Base-by-base conservation (phyloP, 23 tunicate genomes). In the Styela plicata region DNA sequence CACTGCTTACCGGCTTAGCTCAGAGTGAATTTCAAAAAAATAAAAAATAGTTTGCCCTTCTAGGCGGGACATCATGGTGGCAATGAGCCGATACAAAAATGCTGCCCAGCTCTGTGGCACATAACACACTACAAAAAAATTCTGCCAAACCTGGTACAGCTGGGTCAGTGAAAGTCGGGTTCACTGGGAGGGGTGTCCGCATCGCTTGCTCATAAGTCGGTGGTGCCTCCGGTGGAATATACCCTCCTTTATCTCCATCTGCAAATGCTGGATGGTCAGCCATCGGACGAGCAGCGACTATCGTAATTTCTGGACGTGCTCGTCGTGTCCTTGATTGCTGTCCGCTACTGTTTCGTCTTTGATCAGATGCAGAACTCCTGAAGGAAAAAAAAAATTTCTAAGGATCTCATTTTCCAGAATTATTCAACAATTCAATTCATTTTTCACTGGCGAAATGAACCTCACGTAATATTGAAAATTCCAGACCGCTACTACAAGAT, bases 141-240 rank as follows among this genome's bases (percentile, higher is more conserved):
- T n/a, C n/a, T n/a, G n/a, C n/a, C 33, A 53, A 63, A 80, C 84
- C 84, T 31, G 84, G 84, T 2, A 67, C 27, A 21, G 74, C 61
- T 2, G 84, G 84, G 84, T 80, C 84, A 64, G 84, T 80, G 57
- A 65, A 80, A 0, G 82, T 53, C 17, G 84, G 74, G 52, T 65
- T 80, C 64, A 36, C 24, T 2, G 80, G 76, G 10, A 67, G 76
- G 7, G 84, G 74, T 0, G 89, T n/a, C 74, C 89, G 83, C 74
- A 91, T 74, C 10, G 89, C 97, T 61, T 91, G 92, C 36, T 91
- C 91, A 79, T 91, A 91, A 36, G 88, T 91, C 36, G 97, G 97
- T 64, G 97, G 97, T 31, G 97, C 97, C 74, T 91, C 97, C 0
- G 97, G 97, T 23, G 97, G 97, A 31, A 91, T 89, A 65, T 80